Evolutionary conservation across 2,888 invertebrate species (phyloP).

Genomic region (Chouioia cunea): DNA sequence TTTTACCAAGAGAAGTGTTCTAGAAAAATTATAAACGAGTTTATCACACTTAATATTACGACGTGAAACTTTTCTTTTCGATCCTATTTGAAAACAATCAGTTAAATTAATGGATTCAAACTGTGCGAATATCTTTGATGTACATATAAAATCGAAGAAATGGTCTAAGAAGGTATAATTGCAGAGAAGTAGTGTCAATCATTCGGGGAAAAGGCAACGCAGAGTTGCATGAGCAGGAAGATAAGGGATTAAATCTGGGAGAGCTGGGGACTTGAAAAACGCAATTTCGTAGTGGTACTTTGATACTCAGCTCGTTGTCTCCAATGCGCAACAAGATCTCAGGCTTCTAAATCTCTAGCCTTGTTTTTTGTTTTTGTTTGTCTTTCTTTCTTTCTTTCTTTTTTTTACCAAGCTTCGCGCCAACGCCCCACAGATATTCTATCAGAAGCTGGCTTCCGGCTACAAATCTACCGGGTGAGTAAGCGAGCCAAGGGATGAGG

Average conservation of each 20-base stretch:
- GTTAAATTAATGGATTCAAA: no score
- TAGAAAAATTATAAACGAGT: no score
- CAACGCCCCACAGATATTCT: constrained; percentile 48
- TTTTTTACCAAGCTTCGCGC: constrained; percentile 1
- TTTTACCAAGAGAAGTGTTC: no score
- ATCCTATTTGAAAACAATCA: no score
- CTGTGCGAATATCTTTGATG: no score
- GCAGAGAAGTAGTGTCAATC: no score
- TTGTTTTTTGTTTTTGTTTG: constrained; percentile 13
- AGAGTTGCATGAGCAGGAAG: constrained; percentile 14
- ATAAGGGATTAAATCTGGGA: constrained; percentile 42
- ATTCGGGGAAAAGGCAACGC: no score
- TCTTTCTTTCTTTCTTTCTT: neutral
- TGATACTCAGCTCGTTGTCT: constrained; percentile 35
- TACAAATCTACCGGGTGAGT: neutral
- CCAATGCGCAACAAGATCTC: constrained; percentile 6
- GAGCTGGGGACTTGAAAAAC: constrained; percentile 56
- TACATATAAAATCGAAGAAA: no score
- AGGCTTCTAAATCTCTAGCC: neutral
- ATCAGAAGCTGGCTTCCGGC: constrained; percentile 37
- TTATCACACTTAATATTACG: no score
- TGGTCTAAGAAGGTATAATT: no score
- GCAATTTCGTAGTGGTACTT: constrained; percentile 41
- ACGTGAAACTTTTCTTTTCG: no score
- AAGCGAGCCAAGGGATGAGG: neutral